Conservation (phyloP, 1,140 invertebrate species). For the Trachymyrmex cornetzi region DNA sequence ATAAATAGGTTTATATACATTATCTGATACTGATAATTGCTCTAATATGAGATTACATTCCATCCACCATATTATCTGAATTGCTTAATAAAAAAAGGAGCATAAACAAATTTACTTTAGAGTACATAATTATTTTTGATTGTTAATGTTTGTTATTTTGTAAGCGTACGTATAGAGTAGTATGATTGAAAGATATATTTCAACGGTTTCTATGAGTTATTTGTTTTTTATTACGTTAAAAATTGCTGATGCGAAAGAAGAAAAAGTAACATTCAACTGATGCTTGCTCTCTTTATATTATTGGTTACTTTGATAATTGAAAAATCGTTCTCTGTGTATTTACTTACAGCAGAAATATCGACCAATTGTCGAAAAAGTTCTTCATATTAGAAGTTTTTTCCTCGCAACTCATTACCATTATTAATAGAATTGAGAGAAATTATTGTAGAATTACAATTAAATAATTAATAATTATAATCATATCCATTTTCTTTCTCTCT, state of each 20-base stretch:
- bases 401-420: neutral
- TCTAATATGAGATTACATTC: no score
- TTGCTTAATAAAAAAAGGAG: no score
- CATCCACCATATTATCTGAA: no score
- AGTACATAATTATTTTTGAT: no score
- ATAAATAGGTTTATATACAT: no score
- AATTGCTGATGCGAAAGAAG: neutral
- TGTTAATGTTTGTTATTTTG: neutral
- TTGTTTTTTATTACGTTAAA: neutral
- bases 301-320: neutral
- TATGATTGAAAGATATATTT: neutral
- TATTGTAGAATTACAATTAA: neutral
- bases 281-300: neutral
- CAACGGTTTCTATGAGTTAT: neutral
- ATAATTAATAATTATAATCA: neutral
- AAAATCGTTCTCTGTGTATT: neutral
- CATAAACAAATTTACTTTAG: no score
- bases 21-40: no score
- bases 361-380: neutral
- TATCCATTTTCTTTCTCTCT: neutral
- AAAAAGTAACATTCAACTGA: neutral
- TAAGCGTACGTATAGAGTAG: neutral
- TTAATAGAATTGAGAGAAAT: neutral
- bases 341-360: constrained; percentile 5
- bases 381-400: neutral